Evolutionary conservation across 2,888 invertebrate species (phyloP), one percentile per base, ranked within the genome.

Genomic region (Aproaerema taeniolella): DNA sequence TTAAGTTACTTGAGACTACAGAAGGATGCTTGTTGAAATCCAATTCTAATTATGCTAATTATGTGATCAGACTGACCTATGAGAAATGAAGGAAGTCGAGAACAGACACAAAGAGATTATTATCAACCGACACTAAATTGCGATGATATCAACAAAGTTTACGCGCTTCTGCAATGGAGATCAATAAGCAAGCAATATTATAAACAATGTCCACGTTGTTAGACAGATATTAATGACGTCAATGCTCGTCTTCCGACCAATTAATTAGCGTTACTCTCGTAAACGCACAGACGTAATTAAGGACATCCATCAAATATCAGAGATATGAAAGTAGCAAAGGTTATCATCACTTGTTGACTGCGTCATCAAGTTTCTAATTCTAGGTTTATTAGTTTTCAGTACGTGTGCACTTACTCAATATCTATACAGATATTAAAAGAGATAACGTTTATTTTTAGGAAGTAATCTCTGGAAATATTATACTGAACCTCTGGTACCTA

Each of bases 161-260:
- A 34, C 24, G 15, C 15, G 26, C 14, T n/a, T 26, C 26, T 25
- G 11, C n/a, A n/a, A n/a, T n/a, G n/a, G 5, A 20, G 8, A 20
- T 20, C 20, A 20, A 20, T n/a, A 24, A 24, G 14, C 24, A 25
- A 24, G 24, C 12, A 12, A 20, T 12, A 24, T 14, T 14, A 26
- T 17, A 35, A 37, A 37, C 37, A 37, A 20, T 20, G 37, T 29
- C 16, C 13, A 25, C 17, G 30, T 37, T 37, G 37, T 20, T 35
- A 12, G 12, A 35, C 25, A 35, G 35, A 58, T 61, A 55, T 41
- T 49, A 57, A 57, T 67, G 70, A 70, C 69, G 69, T 70, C 69
- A 68, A 53, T 53, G 39, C 41, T 45, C 43, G 35, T 35, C 16
- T 31, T 26, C 17, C 5, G 26, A 41, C 41, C 39, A 46, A 44